phyloP scores from a whole-genome alignment of 2,888 invertebrate species.

The Lasioglossum marginatum region DNA sequence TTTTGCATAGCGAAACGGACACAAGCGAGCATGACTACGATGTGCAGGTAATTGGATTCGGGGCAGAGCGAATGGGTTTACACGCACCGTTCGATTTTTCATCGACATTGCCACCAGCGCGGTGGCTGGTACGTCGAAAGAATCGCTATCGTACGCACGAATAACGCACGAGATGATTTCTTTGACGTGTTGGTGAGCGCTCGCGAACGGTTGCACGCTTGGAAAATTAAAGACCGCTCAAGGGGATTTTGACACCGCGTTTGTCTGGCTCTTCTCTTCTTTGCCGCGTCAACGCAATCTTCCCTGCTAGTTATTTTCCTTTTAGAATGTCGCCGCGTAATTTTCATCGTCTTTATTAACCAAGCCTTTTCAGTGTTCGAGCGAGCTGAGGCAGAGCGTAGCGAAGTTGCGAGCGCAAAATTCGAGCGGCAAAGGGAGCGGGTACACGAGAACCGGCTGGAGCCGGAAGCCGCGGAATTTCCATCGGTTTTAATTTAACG shows the following conservation, averaged over 20 bases:
- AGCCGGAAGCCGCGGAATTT: neutral
- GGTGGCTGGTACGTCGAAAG: neutral
- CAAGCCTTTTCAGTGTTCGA: slow-evolving; percentile 30
- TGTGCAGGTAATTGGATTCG: neutral
- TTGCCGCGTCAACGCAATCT: slow-evolving; percentile 31
- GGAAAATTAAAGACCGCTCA: slow-evolving; percentile 22
- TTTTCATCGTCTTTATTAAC: slow-evolving; percentile 53
- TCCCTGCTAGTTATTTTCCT: slow-evolving; percentile 22
- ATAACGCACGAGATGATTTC: neutral
- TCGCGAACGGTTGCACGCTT: neutral
- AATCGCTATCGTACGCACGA: neutral
- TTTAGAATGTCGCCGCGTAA: slow-evolving; percentile 19
- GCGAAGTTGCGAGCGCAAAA: slow-evolving; percentile 18
- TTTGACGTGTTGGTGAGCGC: neutral
- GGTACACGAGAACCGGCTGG: neutral
- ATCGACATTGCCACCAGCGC: neutral
- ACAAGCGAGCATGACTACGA: neutral
- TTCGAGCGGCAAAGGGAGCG: slow-evolving; percentile 26
- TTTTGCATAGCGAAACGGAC: neutral
- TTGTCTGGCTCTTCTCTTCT: neutral
- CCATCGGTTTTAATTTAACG: slow-evolving; percentile 54
- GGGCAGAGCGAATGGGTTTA: neutral
- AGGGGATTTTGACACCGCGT: slow-evolving; percentile 17
- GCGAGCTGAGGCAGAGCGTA: neutral
- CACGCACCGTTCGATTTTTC: slow-evolving; percentile 15